Conservation (phyloP, 2,797 vertebrate genomes). For the Hirundo rustica region DNA sequence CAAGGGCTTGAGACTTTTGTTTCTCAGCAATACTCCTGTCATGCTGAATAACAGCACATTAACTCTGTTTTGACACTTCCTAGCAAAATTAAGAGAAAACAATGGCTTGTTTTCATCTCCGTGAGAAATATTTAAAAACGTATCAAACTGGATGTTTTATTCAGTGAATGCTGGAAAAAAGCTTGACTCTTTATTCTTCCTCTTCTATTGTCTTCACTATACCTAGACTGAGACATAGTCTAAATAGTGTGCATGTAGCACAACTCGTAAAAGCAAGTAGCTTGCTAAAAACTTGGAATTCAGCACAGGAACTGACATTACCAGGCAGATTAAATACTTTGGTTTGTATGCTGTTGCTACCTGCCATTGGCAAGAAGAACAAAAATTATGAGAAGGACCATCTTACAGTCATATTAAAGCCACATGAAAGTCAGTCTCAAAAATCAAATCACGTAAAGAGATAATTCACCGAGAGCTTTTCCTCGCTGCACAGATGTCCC, state of each 20-base stretch:
- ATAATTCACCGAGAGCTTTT: background rate
- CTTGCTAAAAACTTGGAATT: background rate
- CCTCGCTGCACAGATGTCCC: background rate
- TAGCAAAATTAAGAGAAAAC: constrained; percentile 8
- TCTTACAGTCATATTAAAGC: background rate
- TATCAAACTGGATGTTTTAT: background rate
- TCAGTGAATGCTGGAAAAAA: background rate
- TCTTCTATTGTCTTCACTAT: background rate
- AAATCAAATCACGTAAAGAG: background rate
- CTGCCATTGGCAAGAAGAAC: background rate
- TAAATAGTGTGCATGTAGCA: background rate
- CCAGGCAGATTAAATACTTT: background rate
- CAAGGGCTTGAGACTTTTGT: background rate
- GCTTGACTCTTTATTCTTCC: background rate
- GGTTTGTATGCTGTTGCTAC: background rate
- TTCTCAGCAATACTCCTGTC: background rate
- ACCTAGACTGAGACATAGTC: background rate
- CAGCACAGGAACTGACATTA: background rate
- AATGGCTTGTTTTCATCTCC: background rate
- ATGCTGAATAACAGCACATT: background rate
- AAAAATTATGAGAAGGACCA: background rate
- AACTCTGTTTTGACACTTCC: background rate
- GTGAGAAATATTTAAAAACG: constrained; percentile 1
- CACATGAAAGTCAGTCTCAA: background rate
- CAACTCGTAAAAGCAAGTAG: background rate